phyloP scores from a whole-genome alignment of 2,113 vertebrate species.

The Perca fluviatilis region DNA sequence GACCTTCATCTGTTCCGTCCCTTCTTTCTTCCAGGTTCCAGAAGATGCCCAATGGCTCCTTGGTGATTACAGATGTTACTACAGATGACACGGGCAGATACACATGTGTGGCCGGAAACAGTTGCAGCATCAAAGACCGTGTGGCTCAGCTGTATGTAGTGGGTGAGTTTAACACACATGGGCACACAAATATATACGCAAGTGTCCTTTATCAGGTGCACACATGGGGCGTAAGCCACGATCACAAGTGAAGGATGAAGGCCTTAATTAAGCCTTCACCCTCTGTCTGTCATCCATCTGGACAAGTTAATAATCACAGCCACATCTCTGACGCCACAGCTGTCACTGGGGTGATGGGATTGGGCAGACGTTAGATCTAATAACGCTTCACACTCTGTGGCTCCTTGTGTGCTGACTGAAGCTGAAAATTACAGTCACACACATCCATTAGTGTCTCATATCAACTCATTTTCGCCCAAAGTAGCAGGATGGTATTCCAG shows the following conservation, averaged over 20 bases:
- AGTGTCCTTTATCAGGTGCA: constrained; percentile 25
- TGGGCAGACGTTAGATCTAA: constrained; percentile 56
- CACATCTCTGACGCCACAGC: constrained; percentile 46
- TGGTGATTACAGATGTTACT: constrained; percentile 92
- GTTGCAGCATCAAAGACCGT: constrained; percentile 93
- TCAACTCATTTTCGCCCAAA: constrained; percentile 39
- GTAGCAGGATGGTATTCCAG: constrained; percentile 3
- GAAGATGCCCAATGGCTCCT: constrained; percentile 93
- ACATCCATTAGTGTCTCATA: background rate
- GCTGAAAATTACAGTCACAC: constrained; percentile 52
- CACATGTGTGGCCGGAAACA: constrained; percentile 96
- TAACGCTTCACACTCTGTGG: constrained; percentile 48
- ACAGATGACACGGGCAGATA: constrained; percentile 93
- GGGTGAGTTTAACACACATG: constrained; percentile 84
- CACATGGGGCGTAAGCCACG: background rate
- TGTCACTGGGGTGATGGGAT: constrained; percentile 56
- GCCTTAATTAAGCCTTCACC: constrained; percentile 64
- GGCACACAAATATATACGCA: constrained; percentile 1
- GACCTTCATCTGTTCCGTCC: background rate
- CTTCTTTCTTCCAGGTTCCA: constrained; percentile 86
- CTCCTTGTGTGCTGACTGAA: constrained; percentile 42
- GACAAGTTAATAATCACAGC: constrained; percentile 70
- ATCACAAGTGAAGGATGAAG: constrained; percentile 43
- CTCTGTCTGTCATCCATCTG: constrained; percentile 37
- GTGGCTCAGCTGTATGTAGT: constrained; percentile 93